These are phyloP conservation scores for Drosophila lacertosa DNA, from an alignment of 1,140 invertebrate species.

Conservation along the genomic window DNA sequence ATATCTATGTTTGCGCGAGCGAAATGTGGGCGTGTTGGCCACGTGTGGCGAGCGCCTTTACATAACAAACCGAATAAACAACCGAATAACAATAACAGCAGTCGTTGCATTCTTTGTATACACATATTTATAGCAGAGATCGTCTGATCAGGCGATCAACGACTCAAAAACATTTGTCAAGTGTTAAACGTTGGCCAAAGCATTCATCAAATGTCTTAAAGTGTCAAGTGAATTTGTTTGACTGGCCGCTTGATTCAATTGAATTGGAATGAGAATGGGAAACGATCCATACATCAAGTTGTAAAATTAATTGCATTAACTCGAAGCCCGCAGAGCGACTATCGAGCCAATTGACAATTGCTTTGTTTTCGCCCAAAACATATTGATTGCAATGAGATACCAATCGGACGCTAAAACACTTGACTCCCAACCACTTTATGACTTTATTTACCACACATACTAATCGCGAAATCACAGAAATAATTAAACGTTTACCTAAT, in stretches of 20 bases:
- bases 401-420: slow-evolving; percentile 14
- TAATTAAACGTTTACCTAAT: slow-evolving; percentile 14
- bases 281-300: slow-evolving; percentile 31
- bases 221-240: slow-evolving; percentile 35
- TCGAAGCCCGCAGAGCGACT: background rate
- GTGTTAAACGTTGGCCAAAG: slow-evolving; percentile 4
- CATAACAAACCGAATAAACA: too few species aligned
- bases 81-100: background rate
- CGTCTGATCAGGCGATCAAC: background rate
- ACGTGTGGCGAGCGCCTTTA: slow-evolving; percentile 8
- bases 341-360: slow-evolving; percentile 14
- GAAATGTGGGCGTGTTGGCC: slow-evolving; percentile 32
- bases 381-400: slow-evolving; percentile 24
- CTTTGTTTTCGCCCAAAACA: slow-evolving; percentile 14
- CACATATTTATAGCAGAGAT: slow-evolving; percentile 1
- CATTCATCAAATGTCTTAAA: slow-evolving; percentile 36
- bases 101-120: background rate
- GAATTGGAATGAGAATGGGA: slow-evolving; percentile 17
- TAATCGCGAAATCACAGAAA: slow-evolving; percentile 6
- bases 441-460: background rate
- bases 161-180: slow-evolving; percentile 13
- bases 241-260: slow-evolving; percentile 18
- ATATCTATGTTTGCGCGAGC: background rate
- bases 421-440: background rate
- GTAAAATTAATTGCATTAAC: slow-evolving; percentile 14